Base-by-base conservation (phyloP, 2,797 vertebrate species). In the Petrocephalus sullivani region DNA sequence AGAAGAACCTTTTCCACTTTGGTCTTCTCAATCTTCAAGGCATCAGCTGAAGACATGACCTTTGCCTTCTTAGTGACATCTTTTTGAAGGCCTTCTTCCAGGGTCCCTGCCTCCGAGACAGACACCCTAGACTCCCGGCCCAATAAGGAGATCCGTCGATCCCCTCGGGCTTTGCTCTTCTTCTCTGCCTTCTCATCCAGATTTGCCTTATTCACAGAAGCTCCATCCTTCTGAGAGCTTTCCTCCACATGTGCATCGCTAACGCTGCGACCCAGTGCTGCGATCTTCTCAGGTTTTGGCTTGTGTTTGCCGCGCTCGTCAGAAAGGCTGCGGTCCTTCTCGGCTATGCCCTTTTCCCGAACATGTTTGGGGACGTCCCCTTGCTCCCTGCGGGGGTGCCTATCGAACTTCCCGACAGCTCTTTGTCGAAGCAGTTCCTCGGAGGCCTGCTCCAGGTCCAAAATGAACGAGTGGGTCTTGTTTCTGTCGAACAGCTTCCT, bases 361-460 rank as follows among this genome's bases (percentile, higher is more conserved):
- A 88, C 71, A 87, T 94, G 91, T 49, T 86, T 89, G 46, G 51
- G 12, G 53, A 88, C 37, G 2, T 96, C 96, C 82, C 86, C 83
- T 4, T 87, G 78, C 2, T 99, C 97, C 92, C 96, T 98, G 90
- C 95, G 98, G 2, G 92, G 86, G 19, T 94, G 92, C 6, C 97
- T 96, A 89, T 98, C 98, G 5, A 93, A 96, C 92, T 97, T 98
- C 21, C 95, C 92, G 1, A 91, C 0, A 0, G 92, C 92, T 81
- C 97, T 97, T 87, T 97, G 97, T 88, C 95, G 97, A 67, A 96
- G 96, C n/a, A 93, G 88, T 83, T 98, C 97, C 46, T 98, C 98
- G 0, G 93, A 91, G 21, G 90, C 96, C 56, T 93, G 92, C 88
- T 99, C 98, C 90, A 96, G 60, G 82, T 96, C 96, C 92, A 96